Evolutionary conservation across 2,113 vertebrate genomes (phyloP), one percentile per base, ranked within the genome.

Genomic region (Anarhynchus alexandrinus): DNA sequence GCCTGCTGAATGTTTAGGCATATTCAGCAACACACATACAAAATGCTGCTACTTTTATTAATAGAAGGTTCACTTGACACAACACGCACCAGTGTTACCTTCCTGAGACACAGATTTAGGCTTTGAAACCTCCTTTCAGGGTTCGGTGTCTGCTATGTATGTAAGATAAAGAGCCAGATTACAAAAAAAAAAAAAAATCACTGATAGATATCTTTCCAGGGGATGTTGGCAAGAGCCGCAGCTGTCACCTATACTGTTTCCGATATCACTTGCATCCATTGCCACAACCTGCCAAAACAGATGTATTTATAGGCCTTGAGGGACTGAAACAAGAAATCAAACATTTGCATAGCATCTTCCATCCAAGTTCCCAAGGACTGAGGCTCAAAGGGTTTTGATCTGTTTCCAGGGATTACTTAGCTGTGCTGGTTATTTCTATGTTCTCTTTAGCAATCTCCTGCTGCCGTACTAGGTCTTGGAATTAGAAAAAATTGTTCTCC

Each of bases 301-400:
- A 93, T 96, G 95, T 95, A 96, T 95, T 96, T 94, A 81, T 84
- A 87, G 83, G 69, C 88, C 96, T 91, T 64, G 77, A 86, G 92
- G 92, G 86, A 61, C 72, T 79, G 77, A 89, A 92, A 89, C 27
- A 67, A 94, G 73, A 74, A 71, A 90, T 88, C 51, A 74, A 86
- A 52, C 47, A 45, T 88, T 95, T 93, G 61, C 27, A 5, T 84
- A 82, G 61, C 57, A 57, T 84, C 94, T 82, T 84, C 51, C 38
- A 38, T 92, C 55, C 65, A 76, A 65, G 73, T 91, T 94, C 73
- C 47, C 40, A 82, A 90, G 66, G 43, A 49, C 65, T 74, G 88
- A 84, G 32, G 27, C 71, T 95, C 45, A 43, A 62, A 94, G 67
- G 38, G 66, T 80, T 88, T 91, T 93, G 34, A 40, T 70, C 34